Evolutionary conservation across 2,113 vertebrate species (phyloP), one percentile per base, ranked within the genome.

Genomic region (Alectura lathami): DNA sequence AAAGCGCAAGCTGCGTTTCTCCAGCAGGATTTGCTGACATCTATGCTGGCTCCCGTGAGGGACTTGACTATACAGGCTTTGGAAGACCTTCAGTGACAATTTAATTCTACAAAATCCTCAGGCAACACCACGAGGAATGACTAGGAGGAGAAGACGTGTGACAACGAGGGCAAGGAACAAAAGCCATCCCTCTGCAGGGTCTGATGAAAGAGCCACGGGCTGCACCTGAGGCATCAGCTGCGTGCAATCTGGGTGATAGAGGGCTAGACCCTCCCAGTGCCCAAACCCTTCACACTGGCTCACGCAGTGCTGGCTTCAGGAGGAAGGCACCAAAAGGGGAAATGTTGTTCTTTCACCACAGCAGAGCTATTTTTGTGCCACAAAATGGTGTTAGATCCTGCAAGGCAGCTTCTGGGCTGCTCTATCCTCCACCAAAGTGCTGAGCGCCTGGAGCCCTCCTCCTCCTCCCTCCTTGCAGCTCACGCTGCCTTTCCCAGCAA

Each of bases 221-320:
- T 13, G 29, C 40, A 40, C 12, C 4, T 1, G 51, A 45, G 45
- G 40, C 40, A 30, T 43, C 43, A 57, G 50, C 7, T 24, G 43
- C 0, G 8, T 36, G 40, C 0, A 2, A 24, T 36, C 36, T 1
- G 8, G 36, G 13, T 51, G 45, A 18, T 29, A 26, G 12, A 21
- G 32, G 13, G 38, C 40, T 27, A 3, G 4, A 13, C 21, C 38
- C 20, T 40, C 32, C 60, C 0, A 1, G 14, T 43, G 36, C 66
- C 26, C 14, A 11, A 56, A 83, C 42, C 47, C 24, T 54, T 86
- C 8, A 1, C 45, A 22, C 29, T 2, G 4, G 27, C 66, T 54
- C 20, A 73, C 62, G 24, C 48, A 29, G 10, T 0, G 1, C 10
- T 47, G 43, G 42, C 36, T 79, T 13, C 56, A 68, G 62, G 18